phyloP scores from a whole-genome alignment of 2,888 invertebrate species.

The Diplolepis rosae region DNA sequence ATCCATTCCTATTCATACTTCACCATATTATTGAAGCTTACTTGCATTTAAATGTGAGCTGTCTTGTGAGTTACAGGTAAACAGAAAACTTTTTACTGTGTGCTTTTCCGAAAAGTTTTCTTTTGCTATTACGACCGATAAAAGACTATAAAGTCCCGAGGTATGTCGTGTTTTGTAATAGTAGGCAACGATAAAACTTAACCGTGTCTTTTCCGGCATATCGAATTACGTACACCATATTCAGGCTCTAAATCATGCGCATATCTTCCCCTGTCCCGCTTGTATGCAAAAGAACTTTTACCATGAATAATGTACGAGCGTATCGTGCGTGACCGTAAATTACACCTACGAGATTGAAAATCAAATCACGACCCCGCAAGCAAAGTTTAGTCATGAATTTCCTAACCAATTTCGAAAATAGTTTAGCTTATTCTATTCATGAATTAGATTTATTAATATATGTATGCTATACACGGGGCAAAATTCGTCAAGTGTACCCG shows the following conservation, averaged over 20 bases:
- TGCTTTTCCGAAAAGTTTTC: not conserved
- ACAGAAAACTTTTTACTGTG: conserved; percentile 1
- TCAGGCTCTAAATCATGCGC: conserved; percentile 30
- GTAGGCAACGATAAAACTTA: conserved; percentile 30
- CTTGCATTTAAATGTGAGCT: not conserved
- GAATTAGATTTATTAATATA: too few relatives aligned
- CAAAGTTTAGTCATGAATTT: conserved; percentile 14
- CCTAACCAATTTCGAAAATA: conserved; percentile 5
- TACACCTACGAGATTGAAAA: conserved; percentile 24
- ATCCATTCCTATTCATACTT: too few relatives aligned
- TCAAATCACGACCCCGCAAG: conserved; percentile 2
- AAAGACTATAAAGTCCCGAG: conserved; percentile 18
- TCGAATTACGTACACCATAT: conserved; percentile 19
- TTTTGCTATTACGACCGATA: conserved; percentile 13
- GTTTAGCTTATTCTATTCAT: not conserved
- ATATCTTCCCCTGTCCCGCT: conserved; percentile 22
- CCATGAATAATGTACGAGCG: conserved; percentile 29
- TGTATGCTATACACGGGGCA: too few relatives aligned
- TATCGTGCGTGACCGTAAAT: conserved; percentile 29
- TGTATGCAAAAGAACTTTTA: conserved; percentile 11
- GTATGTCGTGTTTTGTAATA: conserved; percentile 21
- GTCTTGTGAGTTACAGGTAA: not conserved
- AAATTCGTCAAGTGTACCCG: too few relatives aligned
- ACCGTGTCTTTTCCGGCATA: conserved; percentile 28
- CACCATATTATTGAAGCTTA: too few relatives aligned